A percentile compares a stretch with the other conserved stretches of the same genome.
These are phyloP conservation scores for Schizotus pectinicornis DNA, from an alignment of 2,888 invertebrate genomes.

Conservation along the genomic window DNA sequence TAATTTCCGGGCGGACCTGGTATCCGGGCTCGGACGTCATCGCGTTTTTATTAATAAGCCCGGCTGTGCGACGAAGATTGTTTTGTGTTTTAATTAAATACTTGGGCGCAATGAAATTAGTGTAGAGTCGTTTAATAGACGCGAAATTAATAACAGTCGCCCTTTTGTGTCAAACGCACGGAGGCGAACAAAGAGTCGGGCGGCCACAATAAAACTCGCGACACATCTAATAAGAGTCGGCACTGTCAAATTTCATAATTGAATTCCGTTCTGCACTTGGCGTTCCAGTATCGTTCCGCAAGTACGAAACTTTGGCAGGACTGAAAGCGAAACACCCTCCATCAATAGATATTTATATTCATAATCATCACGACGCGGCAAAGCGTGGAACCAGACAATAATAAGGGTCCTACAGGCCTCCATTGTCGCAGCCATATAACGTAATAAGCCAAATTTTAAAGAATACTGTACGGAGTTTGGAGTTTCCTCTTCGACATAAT, in stretches of 20 bases:
- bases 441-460: slow-evolving; percentile 31
- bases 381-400: slow-evolving; percentile 19
- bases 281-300: not conserved
- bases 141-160: slow-evolving; percentile 22
- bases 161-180: slow-evolving; percentile 24
- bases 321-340: slow-evolving; percentile 34
- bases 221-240: slow-evolving; percentile 38
- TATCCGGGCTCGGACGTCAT: too few species aligned
- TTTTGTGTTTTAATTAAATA: too few species aligned
- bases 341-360: slow-evolving; percentile 37
- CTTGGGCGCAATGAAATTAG: slow-evolving; percentile 9
- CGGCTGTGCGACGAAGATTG: too few species aligned
- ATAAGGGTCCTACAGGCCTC: slow-evolving; percentile 20
- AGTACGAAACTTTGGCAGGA: slow-evolving; percentile 31
- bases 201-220: slow-evolving; percentile 40
- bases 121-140: slow-evolving; percentile 1
- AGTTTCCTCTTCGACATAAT: slow-evolving; percentile 23
- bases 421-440: slow-evolving; percentile 26
- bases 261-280: slow-evolving; percentile 34
- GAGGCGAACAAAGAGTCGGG: slow-evolving; percentile 11
- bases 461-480: slow-evolving; percentile 23
- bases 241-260: slow-evolving; percentile 40
- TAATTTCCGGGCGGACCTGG: too few species aligned
- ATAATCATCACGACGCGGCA: slow-evolving; percentile 23
- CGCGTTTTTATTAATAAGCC: too few species aligned